Percentiles rank a stretch among this genome's conserved stretches.
Conservation (phyloP, 2,888 invertebrate genomes). For the Cyrtodaria siliqua region DNA sequence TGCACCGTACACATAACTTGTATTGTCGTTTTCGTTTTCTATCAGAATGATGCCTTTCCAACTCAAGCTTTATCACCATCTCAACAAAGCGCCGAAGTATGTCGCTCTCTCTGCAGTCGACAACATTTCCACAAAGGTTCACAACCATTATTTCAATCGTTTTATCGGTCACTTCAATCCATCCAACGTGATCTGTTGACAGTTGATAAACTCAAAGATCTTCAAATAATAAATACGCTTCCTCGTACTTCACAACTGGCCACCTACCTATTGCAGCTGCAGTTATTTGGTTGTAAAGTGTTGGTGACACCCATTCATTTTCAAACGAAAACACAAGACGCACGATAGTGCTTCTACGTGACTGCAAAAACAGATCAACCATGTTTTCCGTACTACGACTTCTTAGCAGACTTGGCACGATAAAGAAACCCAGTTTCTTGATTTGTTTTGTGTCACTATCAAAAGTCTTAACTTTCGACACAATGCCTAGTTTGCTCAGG, state of each 20-base stretch:
- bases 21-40: constrained; percentile 8
- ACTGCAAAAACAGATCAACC: too few species aligned
- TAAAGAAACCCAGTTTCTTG: constrained; percentile 14
- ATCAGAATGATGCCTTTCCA: constrained; percentile 3
- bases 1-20: not conserved
- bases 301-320: constrained; percentile 10
- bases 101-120: constrained; percentile 1
- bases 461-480: constrained; percentile 6
- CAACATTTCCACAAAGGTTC: not conserved
- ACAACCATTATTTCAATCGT: constrained; percentile 13
- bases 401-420: constrained; percentile 28
- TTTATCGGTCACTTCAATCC: constrained; percentile 10
- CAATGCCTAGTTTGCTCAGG: constrained; percentile 19
- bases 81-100: constrained; percentile 6
- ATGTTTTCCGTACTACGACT: too few species aligned
- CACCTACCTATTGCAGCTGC: constrained; percentile 32
- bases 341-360: too few species aligned
- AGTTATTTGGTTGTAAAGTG: constrained; percentile 23
- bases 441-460: not conserved
- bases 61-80: constrained; percentile 4
- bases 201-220: constrained; percentile 15
- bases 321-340: constrained; percentile 18
- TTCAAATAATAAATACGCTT: constrained; percentile 6
- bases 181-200: constrained; percentile 27
- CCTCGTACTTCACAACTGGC: constrained; percentile 15